Evolutionary conservation across 2,888 invertebrate species (phyloP).

Genomic region (Dicranocentrus wangi): DNA sequence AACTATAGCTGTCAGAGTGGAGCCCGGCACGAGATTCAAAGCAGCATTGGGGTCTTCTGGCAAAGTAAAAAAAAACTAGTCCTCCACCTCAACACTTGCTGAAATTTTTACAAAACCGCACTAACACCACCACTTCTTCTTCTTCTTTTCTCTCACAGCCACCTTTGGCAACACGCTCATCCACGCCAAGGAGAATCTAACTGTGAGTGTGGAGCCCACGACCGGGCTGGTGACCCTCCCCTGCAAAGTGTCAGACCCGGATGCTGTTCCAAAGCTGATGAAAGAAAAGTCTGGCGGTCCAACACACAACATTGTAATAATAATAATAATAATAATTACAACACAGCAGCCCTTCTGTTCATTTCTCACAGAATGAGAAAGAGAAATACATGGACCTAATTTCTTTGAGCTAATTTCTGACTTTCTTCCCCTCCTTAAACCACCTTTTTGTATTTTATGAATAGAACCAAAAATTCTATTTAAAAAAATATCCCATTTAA

Average conservation of each 20-base stretch:
- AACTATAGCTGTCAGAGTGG: constrained; percentile 69
- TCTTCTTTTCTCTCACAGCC: background rate
- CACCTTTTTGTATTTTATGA: too few relatives aligned
- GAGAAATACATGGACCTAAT: too few relatives aligned
- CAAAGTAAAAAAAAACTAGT: too few relatives aligned
- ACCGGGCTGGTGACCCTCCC: constrained; percentile 48
- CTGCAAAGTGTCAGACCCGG: constrained; percentile 56
- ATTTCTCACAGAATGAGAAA: too few relatives aligned
- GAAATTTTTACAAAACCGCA: too few relatives aligned
- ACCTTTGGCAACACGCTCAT: constrained; percentile 32
- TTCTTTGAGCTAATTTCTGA: too few relatives aligned
- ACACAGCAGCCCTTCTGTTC: too few relatives aligned
- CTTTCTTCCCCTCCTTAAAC: too few relatives aligned
- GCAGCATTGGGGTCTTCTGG: constrained; percentile 59
- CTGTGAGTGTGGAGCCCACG: constrained; percentile 21
- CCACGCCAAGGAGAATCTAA: constrained; percentile 57
- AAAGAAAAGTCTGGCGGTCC: constrained; percentile 35
- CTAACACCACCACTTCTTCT: background rate
- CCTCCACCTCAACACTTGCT: too few relatives aligned
- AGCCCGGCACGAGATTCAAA: constrained; percentile 44
- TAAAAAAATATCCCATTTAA: too few relatives aligned
- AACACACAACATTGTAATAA: background rate
- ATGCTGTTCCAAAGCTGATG: constrained; percentile 39
- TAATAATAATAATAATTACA: too few relatives aligned
- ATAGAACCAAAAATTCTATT: too few relatives aligned